Percentiles rank a stretch among this genome's conserved stretches.
Evolutionary conservation across 2,888 invertebrate genomes (phyloP).

Genomic region (Ptilodon capucinus): DNA sequence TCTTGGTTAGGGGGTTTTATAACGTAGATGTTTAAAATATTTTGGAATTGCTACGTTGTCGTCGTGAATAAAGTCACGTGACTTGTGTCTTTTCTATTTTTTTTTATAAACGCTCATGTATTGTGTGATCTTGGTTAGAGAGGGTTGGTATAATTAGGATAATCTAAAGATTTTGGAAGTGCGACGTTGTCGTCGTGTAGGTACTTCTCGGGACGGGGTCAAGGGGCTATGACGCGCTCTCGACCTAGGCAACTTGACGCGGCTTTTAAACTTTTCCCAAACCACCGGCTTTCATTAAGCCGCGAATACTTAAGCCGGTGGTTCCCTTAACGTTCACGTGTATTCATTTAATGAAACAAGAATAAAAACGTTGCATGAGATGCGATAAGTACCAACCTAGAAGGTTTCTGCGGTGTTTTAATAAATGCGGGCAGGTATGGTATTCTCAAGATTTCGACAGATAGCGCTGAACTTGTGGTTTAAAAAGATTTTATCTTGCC

Average conservation of each 20-base stretch:
- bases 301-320: constrained; percentile 46
- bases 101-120: too few relatives aligned
- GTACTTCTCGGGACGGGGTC: constrained; percentile 50
- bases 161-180: constrained; percentile 29
- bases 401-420: not conserved
- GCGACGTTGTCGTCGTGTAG: constrained; percentile 25
- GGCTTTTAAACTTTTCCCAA: constrained; percentile 71
- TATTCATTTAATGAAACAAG: constrained; percentile 24
- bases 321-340: constrained; percentile 37
- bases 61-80: too few relatives aligned
- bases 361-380: not conserved
- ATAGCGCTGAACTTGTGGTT: too few relatives aligned
- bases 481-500: too few relatives aligned
- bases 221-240: constrained; percentile 70
- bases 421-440: not conserved
- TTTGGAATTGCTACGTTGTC: too few relatives aligned
- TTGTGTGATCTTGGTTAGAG: too few relatives aligned
- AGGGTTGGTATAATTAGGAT: constrained; percentile 5
- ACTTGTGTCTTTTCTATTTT: too few relatives aligned
- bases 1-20: too few relatives aligned
- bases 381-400: not conserved
- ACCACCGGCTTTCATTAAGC: constrained; percentile 68
- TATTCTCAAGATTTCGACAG: not conserved
- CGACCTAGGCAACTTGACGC: constrained; percentile 64
- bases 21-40: too few relatives aligned